phyloP scores from a whole-genome alignment of 2,113 vertebrate genomes.

The Rhinoptilus africanus region DNA sequence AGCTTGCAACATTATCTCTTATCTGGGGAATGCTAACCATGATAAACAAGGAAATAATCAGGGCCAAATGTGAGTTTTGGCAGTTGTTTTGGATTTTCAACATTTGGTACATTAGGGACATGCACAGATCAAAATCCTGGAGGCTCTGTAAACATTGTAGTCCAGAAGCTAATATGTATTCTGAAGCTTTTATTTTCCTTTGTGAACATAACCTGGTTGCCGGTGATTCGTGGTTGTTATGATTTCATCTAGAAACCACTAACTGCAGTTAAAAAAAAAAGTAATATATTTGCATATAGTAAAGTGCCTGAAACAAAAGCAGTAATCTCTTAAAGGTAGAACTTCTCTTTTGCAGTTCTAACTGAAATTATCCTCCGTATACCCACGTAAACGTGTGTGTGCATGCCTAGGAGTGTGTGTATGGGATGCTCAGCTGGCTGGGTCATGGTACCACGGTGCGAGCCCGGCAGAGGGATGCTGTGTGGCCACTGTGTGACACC shows the following conservation, averaged over 20 bases:
- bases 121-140: conserved; percentile 17
- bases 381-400: not conserved
- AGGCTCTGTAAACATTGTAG: not conserved
- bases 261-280: not conserved
- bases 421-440: not conserved
- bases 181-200: not conserved
- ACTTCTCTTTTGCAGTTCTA: not conserved
- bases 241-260: not conserved
- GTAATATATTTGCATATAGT: not conserved
- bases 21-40: conserved; percentile 45
- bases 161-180: conserved; percentile 7
- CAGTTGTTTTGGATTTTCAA: conserved; percentile 40
- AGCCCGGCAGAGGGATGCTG: not conserved
- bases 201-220: conserved; percentile 12
- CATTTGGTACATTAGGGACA: not conserved
- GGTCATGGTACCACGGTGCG: fast-evolving
- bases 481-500: not conserved
- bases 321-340: not conserved
- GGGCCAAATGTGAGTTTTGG: conserved; percentile 56
- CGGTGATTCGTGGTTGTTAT: not conserved
- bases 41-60: conserved; percentile 56
- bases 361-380: not conserved
- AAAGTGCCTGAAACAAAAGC: not conserved
- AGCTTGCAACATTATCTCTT: conserved; percentile 29
- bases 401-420: not conserved